These are phyloP conservation scores for Halichoerus grypus DNA, from an alignment of 2,113 vertebrate species.

Conservation along the genomic window DNA sequence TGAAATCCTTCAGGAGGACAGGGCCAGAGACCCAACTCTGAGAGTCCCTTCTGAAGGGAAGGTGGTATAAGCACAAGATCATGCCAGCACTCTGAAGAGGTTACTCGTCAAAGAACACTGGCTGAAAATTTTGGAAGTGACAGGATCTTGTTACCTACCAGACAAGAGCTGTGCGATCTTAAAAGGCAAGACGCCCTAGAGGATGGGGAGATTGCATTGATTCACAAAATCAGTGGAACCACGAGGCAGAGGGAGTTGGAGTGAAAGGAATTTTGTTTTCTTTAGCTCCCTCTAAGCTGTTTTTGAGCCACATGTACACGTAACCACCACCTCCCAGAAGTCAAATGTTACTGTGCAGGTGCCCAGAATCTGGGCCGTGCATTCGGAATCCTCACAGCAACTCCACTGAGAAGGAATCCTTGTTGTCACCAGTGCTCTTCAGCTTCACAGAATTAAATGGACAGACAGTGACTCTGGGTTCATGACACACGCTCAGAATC, in stretches of 20 bases:
- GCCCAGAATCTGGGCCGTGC: not conserved
- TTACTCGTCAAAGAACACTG: not conserved
- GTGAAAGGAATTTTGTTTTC: not conserved
- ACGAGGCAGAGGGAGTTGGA: not conserved
- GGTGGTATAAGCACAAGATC: too few relatives aligned
- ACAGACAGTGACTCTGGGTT: not conserved
- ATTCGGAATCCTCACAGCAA: too few relatives aligned
- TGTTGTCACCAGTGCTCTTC: not conserved
- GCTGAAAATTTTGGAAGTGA: not conserved
- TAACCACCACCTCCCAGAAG: not conserved
- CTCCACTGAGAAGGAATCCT: not conserved
- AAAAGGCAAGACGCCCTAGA: not conserved
- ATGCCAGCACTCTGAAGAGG: not conserved
- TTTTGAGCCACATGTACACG: rapidly evolving
- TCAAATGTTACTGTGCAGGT: not conserved
- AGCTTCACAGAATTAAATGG: not conserved
- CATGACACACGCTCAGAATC: not conserved
- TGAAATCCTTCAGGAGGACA: not conserved
- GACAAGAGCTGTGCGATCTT: not conserved
- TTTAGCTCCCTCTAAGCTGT: not conserved
- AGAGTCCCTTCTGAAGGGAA: not conserved
- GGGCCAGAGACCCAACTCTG: not conserved
- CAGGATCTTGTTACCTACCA: not conserved
- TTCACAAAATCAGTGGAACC: not conserved
- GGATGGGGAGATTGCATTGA: not conserved